Evolutionary conservation across 2,888 invertebrate genomes (phyloP), one percentile per base, ranked within the genome.

Genomic region (Cylloceria caligata): DNA sequence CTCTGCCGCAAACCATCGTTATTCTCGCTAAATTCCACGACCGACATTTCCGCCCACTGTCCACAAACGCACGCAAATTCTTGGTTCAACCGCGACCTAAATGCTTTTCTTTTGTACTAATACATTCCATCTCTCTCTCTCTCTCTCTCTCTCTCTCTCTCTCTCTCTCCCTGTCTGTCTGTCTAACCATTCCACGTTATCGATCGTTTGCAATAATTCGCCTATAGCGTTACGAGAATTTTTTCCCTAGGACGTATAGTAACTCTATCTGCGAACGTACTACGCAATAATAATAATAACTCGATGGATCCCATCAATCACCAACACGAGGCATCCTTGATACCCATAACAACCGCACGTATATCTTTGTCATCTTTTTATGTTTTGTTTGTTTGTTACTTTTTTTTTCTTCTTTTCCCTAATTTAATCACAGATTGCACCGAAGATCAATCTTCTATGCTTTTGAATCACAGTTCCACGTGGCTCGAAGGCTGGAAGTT

Each of bases 381-480:
- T 52, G 9, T 77, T 39, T 47, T 49, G 68, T 68, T 60, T 49
- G 39, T 72, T 69, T 30, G 55, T 72, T 34, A 16, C 52, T 19
- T 39, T 52, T 74, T 78, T 68, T 45, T 71, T 49, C 42, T 80
- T 77, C 77, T 75, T 72, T 77, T 80, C 34, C 64, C 75, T 76
- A 72, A 72, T 65, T 86, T 88, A 89, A 90, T 90, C 90, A 90
- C 90, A 90, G 90, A 89, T 88, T 88, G 82, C 87, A 85, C 84
- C 86, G 85, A 87, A 88, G 83, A 83, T 81, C 80, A 78, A 74
- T 84, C 86, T 74, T 86, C 81, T 80, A 86, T 84, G 86, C 85
- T 74, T 80, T 86, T 86, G 86, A 77, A 89, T 91, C 90, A 91
- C 89, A 91, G 88, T 87, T 90, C 90, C 69, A 88, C 88, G 84